phyloP scores from a whole-genome alignment of 2,888 invertebrate species.

The Bombyx huttoni region DNA sequence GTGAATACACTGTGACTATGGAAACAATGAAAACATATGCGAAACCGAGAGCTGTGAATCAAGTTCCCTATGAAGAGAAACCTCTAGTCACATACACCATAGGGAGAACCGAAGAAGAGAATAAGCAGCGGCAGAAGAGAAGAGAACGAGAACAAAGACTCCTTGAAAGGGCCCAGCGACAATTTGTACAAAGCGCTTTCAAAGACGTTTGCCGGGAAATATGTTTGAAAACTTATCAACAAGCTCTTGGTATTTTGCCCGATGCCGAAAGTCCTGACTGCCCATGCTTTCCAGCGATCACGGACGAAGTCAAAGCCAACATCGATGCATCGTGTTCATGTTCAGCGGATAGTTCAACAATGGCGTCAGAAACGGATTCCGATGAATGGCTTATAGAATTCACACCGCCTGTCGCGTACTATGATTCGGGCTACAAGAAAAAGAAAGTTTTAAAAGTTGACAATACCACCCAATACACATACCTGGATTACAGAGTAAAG shows the following conservation, averaged over 20 bases:
- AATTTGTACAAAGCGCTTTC: constrained; percentile 54
- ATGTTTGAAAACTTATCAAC: constrained; percentile 57
- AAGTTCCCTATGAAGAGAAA: constrained; percentile 59
- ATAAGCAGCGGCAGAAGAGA: constrained; percentile 39
- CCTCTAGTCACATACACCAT: constrained; percentile 45
- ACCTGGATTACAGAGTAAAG: constrained; percentile 53
- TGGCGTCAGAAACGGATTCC: constrained; percentile 47
- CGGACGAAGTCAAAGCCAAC: constrained; percentile 30
- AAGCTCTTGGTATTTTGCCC: constrained; percentile 51
- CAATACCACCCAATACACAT: constrained; percentile 40
- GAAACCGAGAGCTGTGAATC: constrained; percentile 42
- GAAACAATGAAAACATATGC: constrained; percentile 52
- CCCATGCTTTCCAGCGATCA: constrained; percentile 38
- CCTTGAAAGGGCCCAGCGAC: constrained; percentile 47
- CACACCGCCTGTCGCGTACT: constrained; percentile 55
- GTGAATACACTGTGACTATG: constrained; percentile 56
- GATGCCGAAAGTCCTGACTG: constrained; percentile 47
- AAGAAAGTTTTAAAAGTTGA: constrained; percentile 37
- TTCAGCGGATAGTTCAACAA: constrained; percentile 34
- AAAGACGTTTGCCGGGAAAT: constrained; percentile 56
- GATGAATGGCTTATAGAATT: constrained; percentile 65
- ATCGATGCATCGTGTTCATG: constrained; percentile 50
- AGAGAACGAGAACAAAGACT: constrained; percentile 46
- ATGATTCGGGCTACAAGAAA: constrained; percentile 34
- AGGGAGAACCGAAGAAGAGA: constrained; percentile 59